phyloP scores from a whole-genome alignment of 2,888 invertebrate species.

The Portevinia maculata region DNA sequence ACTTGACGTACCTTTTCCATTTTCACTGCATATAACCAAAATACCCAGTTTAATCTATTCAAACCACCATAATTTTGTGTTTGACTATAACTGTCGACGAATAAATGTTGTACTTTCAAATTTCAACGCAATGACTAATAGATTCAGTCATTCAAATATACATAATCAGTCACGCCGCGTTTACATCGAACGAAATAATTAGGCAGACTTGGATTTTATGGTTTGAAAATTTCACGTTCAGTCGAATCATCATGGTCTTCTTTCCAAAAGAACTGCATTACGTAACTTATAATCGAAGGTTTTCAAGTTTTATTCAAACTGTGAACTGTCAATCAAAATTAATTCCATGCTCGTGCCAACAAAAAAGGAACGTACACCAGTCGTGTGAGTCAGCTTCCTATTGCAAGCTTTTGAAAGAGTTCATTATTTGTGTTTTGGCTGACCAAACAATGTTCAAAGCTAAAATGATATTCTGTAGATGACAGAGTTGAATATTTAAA shows the following conservation, averaged over 20 bases:
- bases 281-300: slow-evolving; percentile 54
- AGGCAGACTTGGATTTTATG: neutral
- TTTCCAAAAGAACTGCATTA: slow-evolving; percentile 48
- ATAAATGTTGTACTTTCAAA: slow-evolving; percentile 17
- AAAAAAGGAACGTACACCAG: slow-evolving; percentile 5
- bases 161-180: neutral
- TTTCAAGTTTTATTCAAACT: slow-evolving; percentile 16
- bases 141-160: slow-evolving; percentile 29
- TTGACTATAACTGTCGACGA: slow-evolving; percentile 17
- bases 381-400: slow-evolving; percentile 47
- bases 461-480: slow-evolving; percentile 42
- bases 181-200: slow-evolving; percentile 25
- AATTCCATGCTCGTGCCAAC: slow-evolving; percentile 41
- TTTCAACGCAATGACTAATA: slow-evolving; percentile 38
- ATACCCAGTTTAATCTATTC: neutral
- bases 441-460: slow-evolving; percentile 13
- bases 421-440: slow-evolving; percentile 3
- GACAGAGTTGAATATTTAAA: slow-evolving; percentile 51
- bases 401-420: slow-evolving; percentile 16
- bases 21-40: neutral
- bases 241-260: slow-evolving; percentile 11
- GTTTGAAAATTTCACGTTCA: slow-evolving; percentile 1
- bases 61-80: neutral
- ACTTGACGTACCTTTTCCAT: neutral
- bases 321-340: slow-evolving; percentile 49